A percentile compares a stretch with the other conserved stretches of the same genome.
phyloP scores from a whole-genome alignment of 1,140 invertebrate genomes.

The Platyscapa corneri region DNA sequence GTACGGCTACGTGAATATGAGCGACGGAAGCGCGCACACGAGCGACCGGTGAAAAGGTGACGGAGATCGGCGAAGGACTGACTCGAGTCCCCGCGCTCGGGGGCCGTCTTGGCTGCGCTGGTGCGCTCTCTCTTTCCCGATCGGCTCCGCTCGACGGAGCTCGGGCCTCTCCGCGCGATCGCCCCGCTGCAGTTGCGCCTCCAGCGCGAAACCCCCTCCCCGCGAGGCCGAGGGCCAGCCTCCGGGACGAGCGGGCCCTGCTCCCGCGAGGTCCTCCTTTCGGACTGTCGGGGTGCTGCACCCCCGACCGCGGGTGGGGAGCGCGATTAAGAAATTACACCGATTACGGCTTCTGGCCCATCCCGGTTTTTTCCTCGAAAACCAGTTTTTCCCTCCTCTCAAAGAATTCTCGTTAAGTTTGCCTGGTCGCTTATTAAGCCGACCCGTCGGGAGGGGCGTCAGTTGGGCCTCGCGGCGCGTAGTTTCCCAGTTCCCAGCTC shows the following conservation, averaged over 20 bases:
- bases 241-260: background rate
- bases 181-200: background rate
- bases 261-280: too few relatives aligned
- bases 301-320: background rate
- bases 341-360: background rate
- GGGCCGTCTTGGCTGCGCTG: conserved; percentile 29
- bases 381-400: background rate
- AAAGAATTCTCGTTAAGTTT: too few relatives aligned
- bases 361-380: background rate
- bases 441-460: too few relatives aligned
- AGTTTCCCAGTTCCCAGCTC: too few relatives aligned
- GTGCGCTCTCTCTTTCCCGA: conserved; percentile 53
- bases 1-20: conserved; percentile 57
- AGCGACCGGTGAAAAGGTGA: conserved; percentile 49
- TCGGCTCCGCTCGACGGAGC: conserved; percentile 27
- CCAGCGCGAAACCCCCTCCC: background rate
- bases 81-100: conserved; percentile 37
- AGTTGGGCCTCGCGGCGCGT: too few relatives aligned
- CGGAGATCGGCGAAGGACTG: conserved; percentile 51
- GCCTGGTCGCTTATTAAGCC: too few relatives aligned
- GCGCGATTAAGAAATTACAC: too few relatives aligned
- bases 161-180: conserved; percentile 5
- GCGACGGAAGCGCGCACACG: conserved; percentile 60
- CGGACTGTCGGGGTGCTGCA: background rate
- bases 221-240: background rate